A percentile compares a stretch with the other conserved stretches of the same genome.
phyloP scores from a whole-genome alignment of 1,140 invertebrate genomes.

The Periplaneta americana region DNA sequence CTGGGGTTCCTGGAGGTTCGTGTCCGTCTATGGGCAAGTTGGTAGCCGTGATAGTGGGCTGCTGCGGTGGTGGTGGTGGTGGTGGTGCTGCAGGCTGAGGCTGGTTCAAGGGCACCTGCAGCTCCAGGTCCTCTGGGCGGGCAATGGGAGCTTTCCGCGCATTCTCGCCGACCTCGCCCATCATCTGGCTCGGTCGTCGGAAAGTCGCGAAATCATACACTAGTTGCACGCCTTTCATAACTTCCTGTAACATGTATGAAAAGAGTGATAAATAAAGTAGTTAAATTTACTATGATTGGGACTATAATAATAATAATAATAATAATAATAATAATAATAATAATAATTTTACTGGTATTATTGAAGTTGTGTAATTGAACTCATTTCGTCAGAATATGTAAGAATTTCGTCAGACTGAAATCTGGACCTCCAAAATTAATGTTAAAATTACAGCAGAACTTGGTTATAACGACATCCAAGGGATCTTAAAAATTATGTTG shows the following conservation, averaged over 20 bases:
- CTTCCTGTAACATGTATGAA: constrained; percentile 49
- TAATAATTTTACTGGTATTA: too few relatives aligned
- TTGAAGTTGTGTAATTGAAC: too few relatives aligned
- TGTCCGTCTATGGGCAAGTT: not conserved
- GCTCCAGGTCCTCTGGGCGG: not conserved
- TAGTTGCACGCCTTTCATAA: constrained; percentile 74
- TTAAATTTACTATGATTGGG: too few relatives aligned
- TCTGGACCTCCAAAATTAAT: too few relatives aligned
- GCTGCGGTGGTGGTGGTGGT: constrained; percentile 15
- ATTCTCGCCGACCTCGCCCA: constrained; percentile 41
- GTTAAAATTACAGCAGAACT: not conserved
- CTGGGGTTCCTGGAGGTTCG: constrained; percentile 62
- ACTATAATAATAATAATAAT: too few relatives aligned
- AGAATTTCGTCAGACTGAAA: too few relatives aligned
- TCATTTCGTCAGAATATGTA: too few relatives aligned
- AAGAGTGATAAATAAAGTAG: too few relatives aligned
- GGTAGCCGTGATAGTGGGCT: too few relatives aligned
- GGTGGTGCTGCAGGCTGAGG: constrained; percentile 16
- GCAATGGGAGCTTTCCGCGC: not conserved
- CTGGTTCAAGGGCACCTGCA: constrained; percentile 27
- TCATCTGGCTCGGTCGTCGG: constrained; percentile 62
- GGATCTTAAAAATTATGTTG: too few relatives aligned
- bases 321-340: too few relatives aligned
- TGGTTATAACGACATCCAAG: too few relatives aligned
- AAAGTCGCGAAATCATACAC: constrained; percentile 71